These are phyloP conservation scores for Myopa tessellatipennis DNA, from an alignment of 2,888 invertebrate genomes.

Conservation along the genomic window DNA sequence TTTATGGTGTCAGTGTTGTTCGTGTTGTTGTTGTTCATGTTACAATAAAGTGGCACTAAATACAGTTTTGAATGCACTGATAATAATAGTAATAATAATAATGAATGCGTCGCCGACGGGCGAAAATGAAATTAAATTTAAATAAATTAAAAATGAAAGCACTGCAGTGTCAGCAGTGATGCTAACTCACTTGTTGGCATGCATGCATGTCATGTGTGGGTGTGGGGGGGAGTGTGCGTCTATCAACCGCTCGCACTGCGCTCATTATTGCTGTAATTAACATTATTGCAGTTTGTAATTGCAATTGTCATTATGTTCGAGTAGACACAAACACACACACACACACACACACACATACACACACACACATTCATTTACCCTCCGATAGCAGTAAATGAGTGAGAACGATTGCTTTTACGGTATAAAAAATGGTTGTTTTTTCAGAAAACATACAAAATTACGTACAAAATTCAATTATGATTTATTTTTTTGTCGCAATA, in stretches of 20 bases:
- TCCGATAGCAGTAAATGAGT: too few species aligned
- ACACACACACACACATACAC: background rate
- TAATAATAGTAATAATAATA: constrained; percentile 7
- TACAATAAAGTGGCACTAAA: constrained; percentile 8
- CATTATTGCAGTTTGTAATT: constrained; percentile 35
- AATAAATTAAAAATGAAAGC: constrained; percentile 29
- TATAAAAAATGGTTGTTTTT: too few species aligned
- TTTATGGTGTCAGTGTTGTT: background rate
- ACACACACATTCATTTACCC: background rate
- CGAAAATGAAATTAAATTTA: constrained; percentile 34
- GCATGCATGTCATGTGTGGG: background rate
- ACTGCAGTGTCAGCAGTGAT: background rate
- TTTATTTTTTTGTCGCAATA: too few species aligned
- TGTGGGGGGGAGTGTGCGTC: background rate
- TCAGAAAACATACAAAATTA: too few species aligned
- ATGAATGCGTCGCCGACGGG: constrained; percentile 16
- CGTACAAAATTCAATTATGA: too few species aligned
- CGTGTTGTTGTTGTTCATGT: background rate
- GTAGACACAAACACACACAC: constrained; percentile 14
- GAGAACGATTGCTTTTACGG: too few species aligned
- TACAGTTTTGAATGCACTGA: constrained; percentile 25
- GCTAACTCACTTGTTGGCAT: background rate
- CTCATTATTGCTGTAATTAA: constrained; percentile 31
- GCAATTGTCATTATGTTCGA: constrained; percentile 35
- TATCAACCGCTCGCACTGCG: too few species aligned